Conservation (phyloP, 2,113 vertebrate species). For the Leptobrachium ailaonicum region DNA sequence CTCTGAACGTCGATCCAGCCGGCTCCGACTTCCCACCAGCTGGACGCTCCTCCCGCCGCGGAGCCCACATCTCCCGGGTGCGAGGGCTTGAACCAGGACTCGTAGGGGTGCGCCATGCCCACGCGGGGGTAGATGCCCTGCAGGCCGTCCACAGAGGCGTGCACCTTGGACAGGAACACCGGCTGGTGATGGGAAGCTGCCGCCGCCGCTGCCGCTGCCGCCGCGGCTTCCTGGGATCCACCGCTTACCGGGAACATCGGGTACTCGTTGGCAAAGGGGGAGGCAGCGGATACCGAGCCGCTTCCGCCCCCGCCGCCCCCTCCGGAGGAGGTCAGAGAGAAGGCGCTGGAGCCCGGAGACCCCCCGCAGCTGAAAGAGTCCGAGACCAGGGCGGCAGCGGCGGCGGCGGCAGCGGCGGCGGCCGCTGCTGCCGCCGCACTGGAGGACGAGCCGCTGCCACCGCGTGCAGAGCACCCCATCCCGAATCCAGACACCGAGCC, state of each 20-base stretch:
- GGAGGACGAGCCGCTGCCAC: conserved; percentile 72
- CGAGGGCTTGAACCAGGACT: conserved; percentile 93
- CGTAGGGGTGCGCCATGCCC: conserved; percentile 89
- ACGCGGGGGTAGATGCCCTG: conserved; percentile 93
- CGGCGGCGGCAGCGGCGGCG: conserved; percentile 79
- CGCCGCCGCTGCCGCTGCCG: conserved; percentile 60
- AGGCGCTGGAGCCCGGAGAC: conserved; percentile 88
- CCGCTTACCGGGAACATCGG: conserved; percentile 89
- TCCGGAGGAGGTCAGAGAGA: conserved; percentile 83
- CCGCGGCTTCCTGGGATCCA: conserved; percentile 58
- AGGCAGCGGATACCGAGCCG: conserved; percentile 65
- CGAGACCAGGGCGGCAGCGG: conserved; percentile 81
- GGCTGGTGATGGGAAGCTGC: conserved; percentile 81
- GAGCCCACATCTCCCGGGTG: conserved; percentile 88
- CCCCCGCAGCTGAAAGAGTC: conserved; percentile 86
- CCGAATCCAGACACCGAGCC: conserved; percentile 79
- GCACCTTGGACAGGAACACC: conserved; percentile 95
- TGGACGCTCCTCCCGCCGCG: conserved; percentile 74
- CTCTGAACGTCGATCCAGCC: conserved; percentile 97
- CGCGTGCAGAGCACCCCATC: conserved; percentile 78
- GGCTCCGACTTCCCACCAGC: conserved; percentile 91
- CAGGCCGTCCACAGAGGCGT: conserved; percentile 92
- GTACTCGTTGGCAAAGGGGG: conserved; percentile 93
- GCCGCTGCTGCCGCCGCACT: conserved; percentile 78
- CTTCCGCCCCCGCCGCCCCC: conserved; percentile 29